Conservation (phyloP, 2,797 vertebrate species). For the Oophaga sylvatica region DNA sequence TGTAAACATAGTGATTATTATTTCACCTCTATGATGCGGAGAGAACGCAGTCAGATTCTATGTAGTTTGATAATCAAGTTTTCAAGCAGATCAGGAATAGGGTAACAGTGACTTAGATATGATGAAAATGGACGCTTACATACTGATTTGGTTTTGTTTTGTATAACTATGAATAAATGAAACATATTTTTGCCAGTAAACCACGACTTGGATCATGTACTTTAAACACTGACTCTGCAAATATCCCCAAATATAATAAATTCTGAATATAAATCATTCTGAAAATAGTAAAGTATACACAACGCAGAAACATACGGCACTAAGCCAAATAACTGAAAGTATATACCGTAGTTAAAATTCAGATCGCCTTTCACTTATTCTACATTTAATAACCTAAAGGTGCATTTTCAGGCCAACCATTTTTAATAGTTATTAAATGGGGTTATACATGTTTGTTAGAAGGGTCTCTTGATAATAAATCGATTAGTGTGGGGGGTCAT, state of each 20-base stretch:
- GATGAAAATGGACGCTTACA: background rate
- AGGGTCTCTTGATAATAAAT: background rate
- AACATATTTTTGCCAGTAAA: conserved; percentile 20
- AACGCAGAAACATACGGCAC: background rate
- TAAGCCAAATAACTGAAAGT: conserved; percentile 2
- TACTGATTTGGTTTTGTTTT: conserved; percentile 16
- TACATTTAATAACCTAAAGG: background rate
- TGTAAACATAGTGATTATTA: background rate
- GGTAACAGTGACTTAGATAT: background rate
- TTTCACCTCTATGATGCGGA: background rate
- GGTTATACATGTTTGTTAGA: background rate
- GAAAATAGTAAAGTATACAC: conserved; percentile 13
- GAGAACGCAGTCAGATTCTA: background rate
- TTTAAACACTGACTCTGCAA: conserved; percentile 33
- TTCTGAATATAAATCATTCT: conserved; percentile 23
- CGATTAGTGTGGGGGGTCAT: background rate
- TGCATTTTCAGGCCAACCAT: background rate
- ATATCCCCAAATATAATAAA: conserved; percentile 30
- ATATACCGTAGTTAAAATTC: background rate
- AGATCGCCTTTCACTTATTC: background rate
- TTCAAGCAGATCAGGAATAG: background rate
- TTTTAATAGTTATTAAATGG: background rate
- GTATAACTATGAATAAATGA: conserved; percentile 21
- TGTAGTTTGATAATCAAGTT: background rate
- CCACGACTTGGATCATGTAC: background rate